Evolutionary conservation across 2,113 vertebrate genomes (phyloP).

Genomic region (Chionis minor): DNA sequence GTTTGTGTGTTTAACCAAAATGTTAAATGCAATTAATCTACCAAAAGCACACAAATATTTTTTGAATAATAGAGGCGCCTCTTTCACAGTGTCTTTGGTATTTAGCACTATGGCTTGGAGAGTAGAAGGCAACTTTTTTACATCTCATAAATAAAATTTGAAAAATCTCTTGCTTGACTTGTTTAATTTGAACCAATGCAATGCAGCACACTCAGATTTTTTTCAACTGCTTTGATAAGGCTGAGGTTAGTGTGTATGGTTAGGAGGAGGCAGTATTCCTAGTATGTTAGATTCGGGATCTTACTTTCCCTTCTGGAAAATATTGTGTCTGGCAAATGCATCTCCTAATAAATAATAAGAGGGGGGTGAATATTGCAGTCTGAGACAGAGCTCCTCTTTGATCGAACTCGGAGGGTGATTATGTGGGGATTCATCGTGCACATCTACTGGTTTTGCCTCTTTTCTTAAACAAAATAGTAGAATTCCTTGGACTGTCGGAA

Average conservation of each 20-base stretch:
- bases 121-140: constrained; percentile 41
- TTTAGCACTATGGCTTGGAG: constrained; percentile 53
- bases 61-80: constrained; percentile 7
- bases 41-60: constrained; percentile 50
- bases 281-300: neutral
- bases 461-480: constrained; percentile 24
- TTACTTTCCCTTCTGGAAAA: neutral
- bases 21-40: constrained; percentile 42
- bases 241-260: neutral
- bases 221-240: neutral
- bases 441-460: neutral
- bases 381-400: constrained; percentile 48
- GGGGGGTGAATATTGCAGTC: constrained; percentile 9
- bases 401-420: constrained; percentile 8
- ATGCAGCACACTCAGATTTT: neutral
- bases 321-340: constrained; percentile 25
- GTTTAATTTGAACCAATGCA: constrained; percentile 1
- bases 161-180: constrained; percentile 1
- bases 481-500: constrained; percentile 19
- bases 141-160: constrained; percentile 45
- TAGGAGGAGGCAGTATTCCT: neutral
- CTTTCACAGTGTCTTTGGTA: constrained; percentile 46
- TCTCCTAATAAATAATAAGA: constrained; percentile 33
- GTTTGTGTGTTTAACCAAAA: constrained; percentile 67
- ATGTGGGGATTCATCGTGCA: neutral